Percentiles rank a stretch among this genome's conserved stretches.
phyloP scores from a whole-genome alignment of 1,140 invertebrate genomes.

The Stratiolaelaps scimitus region DNA sequence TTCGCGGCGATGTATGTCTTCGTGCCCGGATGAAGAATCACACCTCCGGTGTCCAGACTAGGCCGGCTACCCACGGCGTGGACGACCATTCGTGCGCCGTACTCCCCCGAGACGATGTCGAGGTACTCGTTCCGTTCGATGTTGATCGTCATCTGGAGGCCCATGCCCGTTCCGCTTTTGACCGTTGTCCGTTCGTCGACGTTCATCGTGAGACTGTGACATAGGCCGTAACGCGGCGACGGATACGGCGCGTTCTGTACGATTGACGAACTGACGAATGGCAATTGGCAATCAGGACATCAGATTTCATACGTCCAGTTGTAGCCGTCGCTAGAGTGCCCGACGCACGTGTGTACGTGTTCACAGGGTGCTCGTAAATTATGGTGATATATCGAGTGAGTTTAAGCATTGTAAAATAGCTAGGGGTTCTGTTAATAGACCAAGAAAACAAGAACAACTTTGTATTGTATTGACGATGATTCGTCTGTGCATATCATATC shows the following conservation, averaged over 20 bases:
- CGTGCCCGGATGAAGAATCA: constrained; percentile 33
- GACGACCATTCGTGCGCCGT: constrained; percentile 34
- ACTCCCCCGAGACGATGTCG: constrained; percentile 34
- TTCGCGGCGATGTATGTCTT: constrained; percentile 33
- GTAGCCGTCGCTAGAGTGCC: too few species aligned
- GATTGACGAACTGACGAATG: not conserved
- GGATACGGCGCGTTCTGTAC: constrained; percentile 3
- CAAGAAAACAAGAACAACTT: too few species aligned
- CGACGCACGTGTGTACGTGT: too few species aligned
- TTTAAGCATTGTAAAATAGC: too few species aligned
- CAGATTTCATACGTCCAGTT: too few species aligned
- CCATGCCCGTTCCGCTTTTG: constrained; percentile 32
- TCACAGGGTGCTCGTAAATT: too few species aligned
- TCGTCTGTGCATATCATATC: too few species aligned
- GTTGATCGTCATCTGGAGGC: constrained; percentile 34
- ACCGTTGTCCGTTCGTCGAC: constrained; percentile 33
- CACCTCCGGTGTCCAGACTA: constrained; percentile 33
- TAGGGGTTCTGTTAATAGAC: too few species aligned
- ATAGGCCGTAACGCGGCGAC: constrained; percentile 33
- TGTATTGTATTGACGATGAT: too few species aligned
- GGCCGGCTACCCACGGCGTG: constrained; percentile 33
- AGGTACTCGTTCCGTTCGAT: constrained; percentile 34
- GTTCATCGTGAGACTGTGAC: constrained; percentile 31
- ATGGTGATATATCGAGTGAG: too few species aligned
- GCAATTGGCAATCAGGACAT: too few species aligned